These are phyloP conservation scores for Pemphredon lugubris DNA, from an alignment of 2,888 invertebrate genomes.

Conservation along the genomic window DNA sequence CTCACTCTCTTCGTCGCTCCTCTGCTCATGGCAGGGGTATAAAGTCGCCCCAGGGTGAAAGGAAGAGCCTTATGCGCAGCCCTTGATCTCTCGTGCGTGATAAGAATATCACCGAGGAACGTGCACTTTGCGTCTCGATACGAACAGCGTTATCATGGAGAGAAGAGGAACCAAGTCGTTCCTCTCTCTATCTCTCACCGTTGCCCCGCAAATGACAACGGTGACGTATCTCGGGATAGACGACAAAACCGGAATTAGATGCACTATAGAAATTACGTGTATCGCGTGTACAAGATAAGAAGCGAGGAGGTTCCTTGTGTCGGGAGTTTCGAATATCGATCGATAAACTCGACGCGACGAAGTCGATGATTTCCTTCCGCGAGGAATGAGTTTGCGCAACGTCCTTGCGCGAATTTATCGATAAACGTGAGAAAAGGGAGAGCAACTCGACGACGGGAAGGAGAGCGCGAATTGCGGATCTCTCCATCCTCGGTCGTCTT, in stretches of 20 bases:
- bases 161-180: not conserved
- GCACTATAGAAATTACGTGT: too few relatives aligned
- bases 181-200: not conserved
- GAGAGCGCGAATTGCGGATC: constrained; percentile 5
- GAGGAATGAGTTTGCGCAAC: too few relatives aligned
- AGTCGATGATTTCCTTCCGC: too few relatives aligned
- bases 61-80: constrained; percentile 21
- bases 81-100: constrained; percentile 62
- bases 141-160: constrained; percentile 5
- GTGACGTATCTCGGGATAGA: not conserved
- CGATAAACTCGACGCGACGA: not conserved
- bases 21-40: not conserved
- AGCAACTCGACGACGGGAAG: too few relatives aligned
- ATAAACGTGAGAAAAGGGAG: too few relatives aligned
- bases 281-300: too few relatives aligned
- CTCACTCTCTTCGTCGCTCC: too few relatives aligned
- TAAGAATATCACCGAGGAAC: constrained; percentile 28
- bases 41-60: not conserved
- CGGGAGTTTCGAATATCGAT: not conserved
- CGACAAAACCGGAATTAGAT: too few relatives aligned
- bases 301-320: too few relatives aligned
- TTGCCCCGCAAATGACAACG: not conserved
- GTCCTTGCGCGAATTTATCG: too few relatives aligned
- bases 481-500: constrained; percentile 21
- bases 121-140: constrained; percentile 30